phyloP scores from a whole-genome alignment of 64 coral and sea anemone genomes.

The Anthopleura sola region DNA sequence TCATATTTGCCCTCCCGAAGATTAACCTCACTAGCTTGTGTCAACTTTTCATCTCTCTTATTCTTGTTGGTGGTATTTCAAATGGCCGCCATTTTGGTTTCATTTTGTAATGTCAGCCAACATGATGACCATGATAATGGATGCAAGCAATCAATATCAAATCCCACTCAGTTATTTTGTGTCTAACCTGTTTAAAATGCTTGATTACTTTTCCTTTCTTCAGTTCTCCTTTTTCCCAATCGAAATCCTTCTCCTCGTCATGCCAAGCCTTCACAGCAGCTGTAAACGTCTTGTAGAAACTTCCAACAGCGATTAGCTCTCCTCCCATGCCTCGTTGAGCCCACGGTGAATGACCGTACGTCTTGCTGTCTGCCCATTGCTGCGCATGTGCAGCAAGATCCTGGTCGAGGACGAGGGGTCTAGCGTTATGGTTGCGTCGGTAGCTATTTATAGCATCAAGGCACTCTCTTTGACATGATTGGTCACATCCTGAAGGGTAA shows the following conservation, averaged over 20 bases:
- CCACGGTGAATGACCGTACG: constrained; percentile 86
- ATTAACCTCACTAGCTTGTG: no score
- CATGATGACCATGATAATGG: no score
- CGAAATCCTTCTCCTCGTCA: constrained; percentile 83
- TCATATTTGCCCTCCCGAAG: no score
- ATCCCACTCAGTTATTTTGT: no score
- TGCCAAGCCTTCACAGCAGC: constrained; percentile 92
- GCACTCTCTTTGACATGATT: constrained; percentile 76
- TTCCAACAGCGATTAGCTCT: constrained; percentile 76
- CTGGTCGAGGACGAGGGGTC: constrained; percentile 62
- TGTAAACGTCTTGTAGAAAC: constrained; percentile 76
- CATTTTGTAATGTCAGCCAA: no score
- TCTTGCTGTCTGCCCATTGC: constrained; percentile 70
- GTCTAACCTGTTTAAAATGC: constrained; percentile 78
- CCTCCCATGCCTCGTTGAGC: constrained; percentile 79
- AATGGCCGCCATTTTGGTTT: no score
- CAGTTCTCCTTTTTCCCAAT: constrained; percentile 57
- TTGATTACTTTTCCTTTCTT: constrained; percentile 31
- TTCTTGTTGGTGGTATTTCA: no score
- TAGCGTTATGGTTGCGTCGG: constrained; percentile 72
- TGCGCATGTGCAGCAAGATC: constrained; percentile 74
- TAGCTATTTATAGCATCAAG: constrained; percentile 69
- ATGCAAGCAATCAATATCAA: no score
- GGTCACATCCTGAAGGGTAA: constrained; percentile 54
- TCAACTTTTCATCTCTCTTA: no score